A percentile compares a stretch with the other conserved stretches of the same genome.
These are phyloP conservation scores for Anagyrus pseudococci DNA, from an alignment of 2,888 invertebrate genomes.

Conservation along the genomic window DNA sequence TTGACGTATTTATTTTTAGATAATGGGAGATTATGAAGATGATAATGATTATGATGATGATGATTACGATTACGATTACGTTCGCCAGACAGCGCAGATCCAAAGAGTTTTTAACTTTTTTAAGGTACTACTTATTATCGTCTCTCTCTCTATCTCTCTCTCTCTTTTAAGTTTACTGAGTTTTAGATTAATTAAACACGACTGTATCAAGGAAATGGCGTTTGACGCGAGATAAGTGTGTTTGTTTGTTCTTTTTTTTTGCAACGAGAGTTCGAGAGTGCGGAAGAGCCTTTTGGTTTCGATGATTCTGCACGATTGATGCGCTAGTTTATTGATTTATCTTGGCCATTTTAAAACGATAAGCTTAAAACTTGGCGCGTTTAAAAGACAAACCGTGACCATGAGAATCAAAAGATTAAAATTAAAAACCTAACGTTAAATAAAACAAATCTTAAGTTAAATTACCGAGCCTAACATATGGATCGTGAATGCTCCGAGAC, in stretches of 20 bases:
- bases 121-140: constrained; percentile 23
- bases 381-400: constrained; percentile 10
- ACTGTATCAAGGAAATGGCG: no score
- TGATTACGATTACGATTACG: constrained; percentile 21
- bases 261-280: no score
- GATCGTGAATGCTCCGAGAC: constrained; percentile 23
- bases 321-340: no score
- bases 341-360: no score
- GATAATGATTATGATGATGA: no score
- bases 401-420: constrained; percentile 5
- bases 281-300: no score
- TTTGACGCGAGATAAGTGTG: no score
- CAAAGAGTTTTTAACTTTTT: constrained; percentile 37
- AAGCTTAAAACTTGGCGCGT: no score
- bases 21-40: constrained; percentile 10
- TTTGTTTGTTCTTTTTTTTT: no score
- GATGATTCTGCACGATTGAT: no score
- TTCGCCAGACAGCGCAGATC: constrained; percentile 28
- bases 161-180: neutral
- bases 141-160: neutral
- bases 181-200: neutral
- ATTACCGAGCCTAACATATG: constrained; percentile 6
- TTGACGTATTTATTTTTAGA: constrained; percentile 34
- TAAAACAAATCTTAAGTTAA: no score
- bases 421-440: constrained; percentile 23